phyloP scores from a whole-genome alignment of 2,888 invertebrate genomes.

The Miltochrista miniata region DNA sequence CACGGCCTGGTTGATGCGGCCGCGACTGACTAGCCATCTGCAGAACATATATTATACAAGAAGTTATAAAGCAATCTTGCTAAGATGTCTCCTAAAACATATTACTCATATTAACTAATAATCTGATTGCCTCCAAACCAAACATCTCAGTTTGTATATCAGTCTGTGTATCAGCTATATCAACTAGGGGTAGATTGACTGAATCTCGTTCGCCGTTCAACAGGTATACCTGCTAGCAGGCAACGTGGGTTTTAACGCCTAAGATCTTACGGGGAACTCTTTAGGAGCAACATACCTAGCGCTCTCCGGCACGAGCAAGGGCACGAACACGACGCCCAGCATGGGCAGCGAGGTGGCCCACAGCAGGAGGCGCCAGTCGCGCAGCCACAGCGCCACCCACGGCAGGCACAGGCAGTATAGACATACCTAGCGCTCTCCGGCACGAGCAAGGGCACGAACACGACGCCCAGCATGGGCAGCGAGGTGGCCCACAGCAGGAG shows the following conservation, averaged over 20 bases:
- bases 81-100: no score
- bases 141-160: no score
- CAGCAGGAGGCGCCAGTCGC: conserved; percentile 70
- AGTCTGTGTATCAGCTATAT: no score
- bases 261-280: no score
- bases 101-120: no score
- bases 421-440: conserved; percentile 78
- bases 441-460: conserved; percentile 62
- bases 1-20: conserved; percentile 69
- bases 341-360: conserved; percentile 71
- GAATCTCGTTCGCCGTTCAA: no score
- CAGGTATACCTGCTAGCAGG: no score
- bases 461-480: conserved; percentile 61
- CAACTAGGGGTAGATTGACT: no score
- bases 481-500: conserved; percentile 68
- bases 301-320: conserved; percentile 74
- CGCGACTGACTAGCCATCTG: conserved; percentile 71
- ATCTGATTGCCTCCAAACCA: no score
- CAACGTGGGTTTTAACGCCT: no score
- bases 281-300: conserved; percentile 74
- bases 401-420: conserved; percentile 72
- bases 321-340: conserved; percentile 56
- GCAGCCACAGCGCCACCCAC: conserved; percentile 74
- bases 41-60: no score
- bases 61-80: no score